Percentiles rank a stretch among this genome's conserved stretches.
phyloP scores from a whole-genome alignment of 2,113 vertebrate genomes.

The Kryptolebias marmoratus region DNA sequence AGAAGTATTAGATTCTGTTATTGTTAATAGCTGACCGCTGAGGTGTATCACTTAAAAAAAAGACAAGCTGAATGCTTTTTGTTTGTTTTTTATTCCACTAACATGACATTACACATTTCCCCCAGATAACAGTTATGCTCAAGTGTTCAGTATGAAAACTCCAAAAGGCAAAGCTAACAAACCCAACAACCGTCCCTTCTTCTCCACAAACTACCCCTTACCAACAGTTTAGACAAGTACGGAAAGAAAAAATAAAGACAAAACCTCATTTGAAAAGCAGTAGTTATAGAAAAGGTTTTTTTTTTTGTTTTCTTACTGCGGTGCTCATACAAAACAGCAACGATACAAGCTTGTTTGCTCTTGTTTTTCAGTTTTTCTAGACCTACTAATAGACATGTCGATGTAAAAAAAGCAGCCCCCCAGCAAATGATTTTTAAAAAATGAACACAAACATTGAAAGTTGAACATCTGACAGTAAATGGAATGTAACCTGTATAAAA shows the following conservation, averaged over 20 bases:
- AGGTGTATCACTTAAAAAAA: neutral
- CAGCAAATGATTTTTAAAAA: conserved; percentile 28
- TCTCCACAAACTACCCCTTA: conserved; percentile 65
- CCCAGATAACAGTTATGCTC: conserved; percentile 74
- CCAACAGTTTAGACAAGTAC: conserved; percentile 73
- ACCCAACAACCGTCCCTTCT: conserved; percentile 51
- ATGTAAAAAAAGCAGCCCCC: conserved; percentile 69
- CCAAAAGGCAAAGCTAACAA: conserved; percentile 67
- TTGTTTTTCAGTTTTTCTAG: conserved; percentile 64
- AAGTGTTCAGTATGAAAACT: conserved; percentile 74
- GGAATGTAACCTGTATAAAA: conserved; percentile 73
- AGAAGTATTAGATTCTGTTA: no score
- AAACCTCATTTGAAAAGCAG: conserved; percentile 61
- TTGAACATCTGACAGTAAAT: conserved; percentile 68
- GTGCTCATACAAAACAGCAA: conserved; percentile 65
- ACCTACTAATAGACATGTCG: conserved; percentile 64
- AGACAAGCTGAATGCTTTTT: conserved; percentile 37
- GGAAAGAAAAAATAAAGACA: conserved; percentile 54
- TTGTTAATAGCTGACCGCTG: no score
- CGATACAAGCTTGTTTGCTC: conserved; percentile 64
- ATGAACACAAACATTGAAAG: conserved; percentile 39
- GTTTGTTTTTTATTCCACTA: conserved; percentile 76
- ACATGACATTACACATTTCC: conserved; percentile 77
- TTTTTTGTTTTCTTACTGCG: conserved; percentile 41
- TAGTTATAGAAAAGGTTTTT: conserved; percentile 63